A percentile compares a stretch with the other conserved stretches of the same genome.
Evolutionary conservation across 2,888 invertebrate genomes (phyloP).

Genomic region (Zygothrica quintamaculata): DNA sequence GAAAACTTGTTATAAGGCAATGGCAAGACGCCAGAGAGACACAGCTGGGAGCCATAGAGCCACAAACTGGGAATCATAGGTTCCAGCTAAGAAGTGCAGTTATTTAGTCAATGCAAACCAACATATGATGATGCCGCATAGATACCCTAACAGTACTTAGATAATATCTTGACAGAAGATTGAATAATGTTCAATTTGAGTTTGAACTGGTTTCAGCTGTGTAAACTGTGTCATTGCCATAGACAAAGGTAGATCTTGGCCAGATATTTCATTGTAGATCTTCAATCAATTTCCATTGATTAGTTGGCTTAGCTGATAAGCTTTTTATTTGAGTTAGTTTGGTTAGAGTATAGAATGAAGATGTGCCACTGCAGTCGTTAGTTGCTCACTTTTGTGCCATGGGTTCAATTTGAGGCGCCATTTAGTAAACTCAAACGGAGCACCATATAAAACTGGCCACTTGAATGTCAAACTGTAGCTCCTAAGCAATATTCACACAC

Average conservation of each 20-base stretch:
- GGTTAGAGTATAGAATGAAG: slow-evolving; percentile 60
- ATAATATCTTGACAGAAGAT: not conserved
- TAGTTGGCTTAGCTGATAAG: not conserved
- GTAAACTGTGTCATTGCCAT: no score
- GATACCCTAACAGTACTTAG: slow-evolving; percentile 34
- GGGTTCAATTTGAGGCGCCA: slow-evolving; percentile 71
- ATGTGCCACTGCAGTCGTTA: slow-evolving; percentile 42
- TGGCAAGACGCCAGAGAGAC: slow-evolving; percentile 55
- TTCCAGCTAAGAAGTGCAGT: slow-evolving; percentile 47
- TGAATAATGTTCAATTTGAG: no score
- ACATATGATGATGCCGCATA: slow-evolving; percentile 19
- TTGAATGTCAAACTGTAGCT: slow-evolving; percentile 67
- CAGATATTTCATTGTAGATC: no score
- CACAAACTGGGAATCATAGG: slow-evolving; percentile 37
- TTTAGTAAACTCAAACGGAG: slow-evolving; percentile 48
- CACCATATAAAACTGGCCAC: slow-evolving; percentile 36
- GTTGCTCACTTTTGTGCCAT: slow-evolving; percentile 30
- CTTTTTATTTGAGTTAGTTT: no score
- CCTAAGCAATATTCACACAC: no score
- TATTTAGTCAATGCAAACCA: slow-evolving; percentile 33
- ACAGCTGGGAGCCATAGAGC: slow-evolving; percentile 43
- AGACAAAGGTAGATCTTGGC: no score
- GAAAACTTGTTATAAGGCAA: slow-evolving; percentile 72
- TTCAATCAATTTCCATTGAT: no score
- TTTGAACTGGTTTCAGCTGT: no score